Base-by-base conservation (phyloP, 2,888 invertebrate genomes). In the Tetragonisca angustula region DNA sequence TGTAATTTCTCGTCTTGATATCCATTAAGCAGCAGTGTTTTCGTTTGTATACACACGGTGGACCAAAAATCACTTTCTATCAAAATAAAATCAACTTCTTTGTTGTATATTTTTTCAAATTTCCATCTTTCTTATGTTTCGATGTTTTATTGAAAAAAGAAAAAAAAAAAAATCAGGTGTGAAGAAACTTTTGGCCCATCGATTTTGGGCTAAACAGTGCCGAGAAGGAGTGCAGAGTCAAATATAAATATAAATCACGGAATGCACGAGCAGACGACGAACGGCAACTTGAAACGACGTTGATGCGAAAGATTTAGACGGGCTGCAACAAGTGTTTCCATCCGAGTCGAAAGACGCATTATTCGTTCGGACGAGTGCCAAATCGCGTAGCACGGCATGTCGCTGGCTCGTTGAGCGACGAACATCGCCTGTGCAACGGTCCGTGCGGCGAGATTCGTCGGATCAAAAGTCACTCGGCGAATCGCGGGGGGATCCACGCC, bases 311-410 rank as follows among this genome's bases (percentile, higher is more conserved):
- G 24, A 59, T 27, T 36, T 62, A 32, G 56, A 50, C 36, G 5
- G 17, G 27, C 62, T 21, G 82, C 82, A 83, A 83, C 83, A 77
- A 83, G 78, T 85, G 79, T 67, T 24, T 17, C 62, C 50, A 43
- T 61, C 27, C 59, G 27, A n/a, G 32, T 70, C 59, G 32, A 70
- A 69, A 50, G 56, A 59, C 43, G 62, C 49, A 43, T 75, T 56
- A 32, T 24, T 61, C 70, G 62, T 54, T 24, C 65, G 50, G n/a
- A n/a, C 5, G 54, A 70, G 59, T 61, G 50, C 24, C 68, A 75
- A 78, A 73, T 81, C 64, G n/a, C 24, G 32, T 24, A 15, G 17
- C 11, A 59, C 62, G 3, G 0, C 56, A 32, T 4, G 49, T 56
- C 27, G 17, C 4, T 61, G 27, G 65, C 21, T 27, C 27, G 27